These are phyloP conservation scores for Anguilla obscura DNA, from an alignment of 2,797 vertebrate species.

Conservation along the genomic window DNA sequence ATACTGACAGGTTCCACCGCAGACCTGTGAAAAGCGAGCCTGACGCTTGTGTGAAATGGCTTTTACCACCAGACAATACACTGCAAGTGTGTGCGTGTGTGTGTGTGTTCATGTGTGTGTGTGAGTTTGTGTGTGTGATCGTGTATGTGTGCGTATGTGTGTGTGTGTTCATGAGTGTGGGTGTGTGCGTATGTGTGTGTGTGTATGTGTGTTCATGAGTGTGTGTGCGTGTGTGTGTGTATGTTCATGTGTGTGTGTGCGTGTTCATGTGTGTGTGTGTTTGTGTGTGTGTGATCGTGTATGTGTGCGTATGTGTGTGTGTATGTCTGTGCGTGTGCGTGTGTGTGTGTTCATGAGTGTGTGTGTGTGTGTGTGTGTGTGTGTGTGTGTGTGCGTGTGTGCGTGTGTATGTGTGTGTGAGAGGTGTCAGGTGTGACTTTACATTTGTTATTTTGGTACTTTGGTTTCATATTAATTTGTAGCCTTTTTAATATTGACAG, in stretches of 20 bases:
- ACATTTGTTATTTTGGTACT: not conserved
- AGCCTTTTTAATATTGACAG: not conserved
- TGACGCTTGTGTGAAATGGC: constrained; percentile 46
- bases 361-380: too few relatives aligned
- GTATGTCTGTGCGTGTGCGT: constrained; percentile 25
- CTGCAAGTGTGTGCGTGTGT: constrained; percentile 7
- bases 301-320: constrained; percentile 12
- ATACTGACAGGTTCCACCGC: constrained; percentile 47
- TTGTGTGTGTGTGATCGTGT: not conserved
- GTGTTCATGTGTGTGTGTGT: too few relatives aligned
- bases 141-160: too few relatives aligned
- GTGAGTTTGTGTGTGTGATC: too few relatives aligned
- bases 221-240: too few relatives aligned
- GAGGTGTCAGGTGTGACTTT: not conserved
- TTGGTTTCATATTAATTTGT: not conserved
- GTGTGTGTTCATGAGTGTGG: too few relatives aligned
- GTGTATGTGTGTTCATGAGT: too few relatives aligned
- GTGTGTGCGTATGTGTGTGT: too few relatives aligned
- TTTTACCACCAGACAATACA: constrained; percentile 57
- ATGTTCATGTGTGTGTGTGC: too few relatives aligned
- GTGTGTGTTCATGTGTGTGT: too few relatives aligned
- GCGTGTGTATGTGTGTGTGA: not conserved
- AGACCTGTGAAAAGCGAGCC: constrained; percentile 29
- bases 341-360: not conserved
- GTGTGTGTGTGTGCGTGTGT: not conserved